Percentiles rank a stretch among this genome's conserved stretches.
Evolutionary conservation across 2,797 vertebrate genomes (phyloP).

Genomic region (Micromesistius poutassou): DNA sequence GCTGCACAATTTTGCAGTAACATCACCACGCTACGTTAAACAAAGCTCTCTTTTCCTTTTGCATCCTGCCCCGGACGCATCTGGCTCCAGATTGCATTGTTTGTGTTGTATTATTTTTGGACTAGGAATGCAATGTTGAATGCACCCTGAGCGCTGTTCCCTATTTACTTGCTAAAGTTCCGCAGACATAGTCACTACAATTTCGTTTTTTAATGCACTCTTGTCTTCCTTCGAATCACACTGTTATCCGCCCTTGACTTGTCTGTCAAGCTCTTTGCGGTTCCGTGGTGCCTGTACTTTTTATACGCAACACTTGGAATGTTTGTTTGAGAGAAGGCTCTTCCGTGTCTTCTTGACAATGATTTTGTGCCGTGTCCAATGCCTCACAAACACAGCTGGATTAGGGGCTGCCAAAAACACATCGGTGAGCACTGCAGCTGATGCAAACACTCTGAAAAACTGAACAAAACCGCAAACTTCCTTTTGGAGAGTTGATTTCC

Average conservation of each 20-base stretch:
- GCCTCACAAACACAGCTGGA: slow-evolving; percentile 63
- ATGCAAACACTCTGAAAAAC: slow-evolving; percentile 39
- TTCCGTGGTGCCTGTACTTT: slow-evolving; percentile 3
- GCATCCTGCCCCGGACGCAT: slow-evolving; percentile 43
- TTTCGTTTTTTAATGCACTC: slow-evolving; percentile 12
- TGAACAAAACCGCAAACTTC: slow-evolving; percentile 39
- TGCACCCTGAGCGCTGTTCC: slow-evolving; percentile 15
- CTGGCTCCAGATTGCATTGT: slow-evolving; percentile 28
- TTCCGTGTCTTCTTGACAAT: slow-evolving; percentile 60
- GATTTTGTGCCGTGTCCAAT: slow-evolving; percentile 58
- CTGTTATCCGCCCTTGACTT: background rate
- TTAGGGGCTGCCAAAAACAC: slow-evolving; percentile 56
- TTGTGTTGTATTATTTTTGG: slow-evolving; percentile 33
- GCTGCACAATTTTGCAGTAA: slow-evolving; percentile 35
- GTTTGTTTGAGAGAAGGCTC: slow-evolving; percentile 38
- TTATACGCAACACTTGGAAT: slow-evolving; percentile 25
- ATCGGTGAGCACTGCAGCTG: slow-evolving; percentile 40
- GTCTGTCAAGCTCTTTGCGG: background rate
- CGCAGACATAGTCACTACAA: background rate
- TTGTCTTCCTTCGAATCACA: background rate
- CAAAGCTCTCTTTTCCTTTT: slow-evolving; percentile 45
- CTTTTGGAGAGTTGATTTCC: slow-evolving; percentile 35
- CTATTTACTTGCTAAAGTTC: background rate
- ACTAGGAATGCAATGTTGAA: slow-evolving; percentile 19
- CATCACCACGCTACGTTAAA: slow-evolving; percentile 33